These are phyloP conservation scores for Fundulus diaphanus DNA, from an alignment of 2,797 vertebrate species.

Conservation along the genomic window DNA sequence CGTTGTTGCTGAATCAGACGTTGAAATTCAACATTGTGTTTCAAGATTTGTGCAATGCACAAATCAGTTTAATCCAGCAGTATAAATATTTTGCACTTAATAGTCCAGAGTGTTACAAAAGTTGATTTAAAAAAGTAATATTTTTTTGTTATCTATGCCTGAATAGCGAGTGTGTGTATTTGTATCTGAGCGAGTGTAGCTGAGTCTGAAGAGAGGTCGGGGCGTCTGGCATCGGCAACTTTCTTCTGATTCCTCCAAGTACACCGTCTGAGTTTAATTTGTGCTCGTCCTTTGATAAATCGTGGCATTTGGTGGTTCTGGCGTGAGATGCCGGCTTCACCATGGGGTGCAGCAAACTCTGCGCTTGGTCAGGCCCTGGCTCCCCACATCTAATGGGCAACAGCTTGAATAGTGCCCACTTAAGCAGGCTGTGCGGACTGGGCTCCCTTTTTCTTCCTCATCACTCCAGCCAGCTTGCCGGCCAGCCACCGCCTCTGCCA, in stretches of 20 bases:
- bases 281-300: constrained; percentile 81
- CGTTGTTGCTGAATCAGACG: neutral
- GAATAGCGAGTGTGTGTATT: constrained; percentile 16
- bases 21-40: neutral
- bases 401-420: constrained; percentile 90
- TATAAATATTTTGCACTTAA: neutral
- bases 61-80: neutral
- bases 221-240: constrained; percentile 57
- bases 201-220: constrained; percentile 63
- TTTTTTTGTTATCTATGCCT: neutral
- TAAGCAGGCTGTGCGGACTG: constrained; percentile 80
- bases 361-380: constrained; percentile 83
- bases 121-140: neutral
- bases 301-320: constrained; percentile 87
- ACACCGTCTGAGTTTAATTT: constrained; percentile 85
- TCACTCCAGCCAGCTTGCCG: constrained; percentile 65
- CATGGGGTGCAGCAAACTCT: constrained; percentile 84
- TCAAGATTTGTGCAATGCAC: neutral
- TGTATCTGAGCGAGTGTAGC: constrained; percentile 24
- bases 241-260: constrained; percentile 78
- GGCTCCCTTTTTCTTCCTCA: constrained; percentile 71
- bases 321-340: constrained; percentile 79
- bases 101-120: neutral
- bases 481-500: constrained; percentile 74
- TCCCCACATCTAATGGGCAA: constrained; percentile 86